A percentile compares a stretch with the other conserved stretches of the same genome.
phyloP scores from a whole-genome alignment of 2,113 vertebrate species.

The Brachypteracias leptosomus region DNA sequence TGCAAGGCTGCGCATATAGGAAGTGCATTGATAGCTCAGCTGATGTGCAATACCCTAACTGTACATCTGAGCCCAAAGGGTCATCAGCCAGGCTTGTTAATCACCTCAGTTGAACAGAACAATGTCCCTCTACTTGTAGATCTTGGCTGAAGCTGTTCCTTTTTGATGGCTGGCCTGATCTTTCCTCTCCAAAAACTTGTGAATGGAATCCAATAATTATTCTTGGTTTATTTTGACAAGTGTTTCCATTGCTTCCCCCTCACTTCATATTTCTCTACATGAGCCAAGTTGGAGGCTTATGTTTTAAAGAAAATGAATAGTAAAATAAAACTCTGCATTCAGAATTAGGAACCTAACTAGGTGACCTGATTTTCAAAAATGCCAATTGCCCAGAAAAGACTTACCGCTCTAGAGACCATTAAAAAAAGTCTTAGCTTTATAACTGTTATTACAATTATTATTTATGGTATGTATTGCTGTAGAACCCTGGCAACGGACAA shows the following conservation, averaged over 20 bases:
- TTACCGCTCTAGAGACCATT: slow-evolving; percentile 27
- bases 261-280: slow-evolving; percentile 31
- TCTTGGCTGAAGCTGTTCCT: slow-evolving; percentile 24
- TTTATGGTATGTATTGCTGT: slow-evolving; percentile 19
- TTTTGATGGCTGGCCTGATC: neutral
- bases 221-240: slow-evolving; percentile 63
- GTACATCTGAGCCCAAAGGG: slow-evolving; percentile 4
- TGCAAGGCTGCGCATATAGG: neutral
- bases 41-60: neutral
- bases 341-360: slow-evolving; percentile 17
- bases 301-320: slow-evolving; percentile 47
- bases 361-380: slow-evolving; percentile 40
- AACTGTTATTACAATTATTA: slow-evolving; percentile 50
- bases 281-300: slow-evolving; percentile 47
- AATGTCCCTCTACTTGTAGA: slow-evolving; percentile 23
- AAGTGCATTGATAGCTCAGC: neutral
- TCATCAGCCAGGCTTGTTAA: slow-evolving; percentile 38
- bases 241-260: slow-evolving; percentile 40
- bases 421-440: neutral
- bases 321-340: slow-evolving; percentile 29
- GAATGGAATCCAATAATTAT: slow-evolving; percentile 46
- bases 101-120: slow-evolving; percentile 5
- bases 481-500: neutral
- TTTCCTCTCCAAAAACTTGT: slow-evolving; percentile 45
- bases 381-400: slow-evolving; percentile 25